Evolutionary conservation across 2,888 invertebrate species (phyloP).

Genomic region (Eueremaeus valkanovi): DNA sequence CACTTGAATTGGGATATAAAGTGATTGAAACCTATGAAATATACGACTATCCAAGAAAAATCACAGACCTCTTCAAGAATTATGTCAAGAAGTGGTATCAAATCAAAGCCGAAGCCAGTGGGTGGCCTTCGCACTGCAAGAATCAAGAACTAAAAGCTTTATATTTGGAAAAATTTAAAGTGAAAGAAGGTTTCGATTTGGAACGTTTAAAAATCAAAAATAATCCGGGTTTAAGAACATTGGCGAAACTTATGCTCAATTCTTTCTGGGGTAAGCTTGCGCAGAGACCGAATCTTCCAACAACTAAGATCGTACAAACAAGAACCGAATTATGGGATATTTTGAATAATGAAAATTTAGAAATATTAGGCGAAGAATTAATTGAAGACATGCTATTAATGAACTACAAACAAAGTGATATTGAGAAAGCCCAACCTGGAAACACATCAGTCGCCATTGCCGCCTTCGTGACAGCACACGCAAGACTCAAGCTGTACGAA

Average conservation of each 20-base stretch:
- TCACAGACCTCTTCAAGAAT: slow-evolving; percentile 46
- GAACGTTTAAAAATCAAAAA: neutral
- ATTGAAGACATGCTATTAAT: neutral
- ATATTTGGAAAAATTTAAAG: slow-evolving; percentile 46
- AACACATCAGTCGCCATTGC: neutral
- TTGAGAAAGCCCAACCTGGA: neutral
- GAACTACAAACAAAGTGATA: neutral
- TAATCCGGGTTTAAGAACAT: neutral
- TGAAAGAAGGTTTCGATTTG: slow-evolving; percentile 1
- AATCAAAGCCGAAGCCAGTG: slow-evolving; percentile 49
- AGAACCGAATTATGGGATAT: neutral
- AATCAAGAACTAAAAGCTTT: slow-evolving; percentile 44
- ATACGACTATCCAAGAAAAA: slow-evolving; percentile 47
- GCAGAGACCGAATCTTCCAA: slow-evolving; percentile 11
- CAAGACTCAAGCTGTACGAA: neutral
- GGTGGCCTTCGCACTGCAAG: slow-evolving; percentile 46
- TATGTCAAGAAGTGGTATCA: slow-evolving; percentile 49
- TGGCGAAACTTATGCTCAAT: neutral
- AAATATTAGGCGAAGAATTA: neutral
- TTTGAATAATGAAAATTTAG: neutral
- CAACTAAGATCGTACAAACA: neutral
- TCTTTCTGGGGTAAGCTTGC: slow-evolving; percentile 1
- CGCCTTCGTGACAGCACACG: neutral
- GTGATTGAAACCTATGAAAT: slow-evolving; percentile 48
- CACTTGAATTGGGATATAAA: slow-evolving; percentile 48